These are phyloP conservation scores for Athripsodes cinereus DNA, from an alignment of 2,888 invertebrate species.

Conservation along the genomic window DNA sequence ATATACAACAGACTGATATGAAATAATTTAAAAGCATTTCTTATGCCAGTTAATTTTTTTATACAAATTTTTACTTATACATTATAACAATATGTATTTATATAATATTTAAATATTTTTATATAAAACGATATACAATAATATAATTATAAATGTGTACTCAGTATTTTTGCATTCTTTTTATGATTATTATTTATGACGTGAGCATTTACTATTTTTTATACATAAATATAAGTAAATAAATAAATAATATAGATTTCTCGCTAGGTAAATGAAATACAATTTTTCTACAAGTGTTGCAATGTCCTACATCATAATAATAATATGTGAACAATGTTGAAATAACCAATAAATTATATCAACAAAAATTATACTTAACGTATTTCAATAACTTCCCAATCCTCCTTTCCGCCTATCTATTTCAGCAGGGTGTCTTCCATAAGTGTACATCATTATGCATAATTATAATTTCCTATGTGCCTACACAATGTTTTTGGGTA, in stretches of 20 bases:
- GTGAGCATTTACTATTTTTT: conserved; percentile 25
- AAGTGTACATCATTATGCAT: no score
- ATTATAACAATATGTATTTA: neutral
- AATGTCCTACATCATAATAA: conserved; percentile 19
- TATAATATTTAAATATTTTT: neutral
- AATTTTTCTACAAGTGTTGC: conserved; percentile 25
- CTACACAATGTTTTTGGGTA: no score
- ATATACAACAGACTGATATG: neutral
- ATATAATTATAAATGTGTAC: conserved; percentile 7
- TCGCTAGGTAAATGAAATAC: conserved; percentile 7
- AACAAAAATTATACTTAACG: no score
- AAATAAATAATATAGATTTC: neutral
- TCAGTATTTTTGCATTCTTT: conserved; percentile 24
- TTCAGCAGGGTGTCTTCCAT: no score
- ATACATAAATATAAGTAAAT: conserved; percentile 15
- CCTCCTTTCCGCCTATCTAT: no score
- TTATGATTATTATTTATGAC: conserved; percentile 19
- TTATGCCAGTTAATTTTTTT: neutral
- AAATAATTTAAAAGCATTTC: neutral
- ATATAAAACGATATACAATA: neutral
- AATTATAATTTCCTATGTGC: no score
- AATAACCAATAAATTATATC: conserved; percentile 26
- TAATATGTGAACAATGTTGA: conserved; percentile 23
- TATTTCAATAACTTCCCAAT: no score
- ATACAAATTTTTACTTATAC: neutral